Evolutionary conservation across 2,113 vertebrate genomes (phyloP).

Genomic region (Clarias magur): DNA sequence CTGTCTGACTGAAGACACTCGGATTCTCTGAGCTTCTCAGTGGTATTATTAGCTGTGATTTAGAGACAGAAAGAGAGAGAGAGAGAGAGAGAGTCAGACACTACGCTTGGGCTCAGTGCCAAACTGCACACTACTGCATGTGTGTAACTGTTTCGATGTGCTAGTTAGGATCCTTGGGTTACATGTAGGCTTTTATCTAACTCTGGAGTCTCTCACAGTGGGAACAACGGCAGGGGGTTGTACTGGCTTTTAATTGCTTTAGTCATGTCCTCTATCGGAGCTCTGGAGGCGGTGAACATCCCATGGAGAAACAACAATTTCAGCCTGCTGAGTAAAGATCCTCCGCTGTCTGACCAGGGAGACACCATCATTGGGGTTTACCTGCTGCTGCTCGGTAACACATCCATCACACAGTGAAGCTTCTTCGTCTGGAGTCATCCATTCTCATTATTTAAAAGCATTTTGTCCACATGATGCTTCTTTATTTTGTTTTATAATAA

Average conservation of each 20-base stretch:
- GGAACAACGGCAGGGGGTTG: constrained; percentile 1
- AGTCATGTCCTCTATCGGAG: constrained; percentile 73
- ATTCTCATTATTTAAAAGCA: background rate
- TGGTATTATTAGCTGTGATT: constrained; percentile 40
- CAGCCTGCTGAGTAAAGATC: constrained; percentile 73
- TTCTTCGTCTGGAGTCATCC: background rate
- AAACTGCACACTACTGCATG: background rate
- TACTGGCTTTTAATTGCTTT: background rate
- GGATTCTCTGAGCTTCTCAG: constrained; percentile 15
- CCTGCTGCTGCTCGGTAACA: constrained; percentile 77
- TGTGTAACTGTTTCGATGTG: background rate
- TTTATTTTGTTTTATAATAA: background rate
- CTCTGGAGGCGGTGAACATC: constrained; percentile 73
- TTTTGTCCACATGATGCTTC: background rate
- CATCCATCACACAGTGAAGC: constrained; percentile 27
- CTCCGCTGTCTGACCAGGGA: constrained; percentile 78
- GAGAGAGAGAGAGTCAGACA: background rate
- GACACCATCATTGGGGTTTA: constrained; percentile 81
- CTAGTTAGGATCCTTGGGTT: background rate
- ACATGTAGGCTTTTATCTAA: background rate
- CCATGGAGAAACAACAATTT: constrained; percentile 86
- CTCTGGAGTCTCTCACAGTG: background rate
- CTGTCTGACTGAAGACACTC: background rate
- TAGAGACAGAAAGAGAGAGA: background rate
- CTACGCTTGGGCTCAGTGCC: background rate